Base-by-base conservation (phyloP, 2,797 vertebrate species). In the Echiichthys vipera region DNA sequence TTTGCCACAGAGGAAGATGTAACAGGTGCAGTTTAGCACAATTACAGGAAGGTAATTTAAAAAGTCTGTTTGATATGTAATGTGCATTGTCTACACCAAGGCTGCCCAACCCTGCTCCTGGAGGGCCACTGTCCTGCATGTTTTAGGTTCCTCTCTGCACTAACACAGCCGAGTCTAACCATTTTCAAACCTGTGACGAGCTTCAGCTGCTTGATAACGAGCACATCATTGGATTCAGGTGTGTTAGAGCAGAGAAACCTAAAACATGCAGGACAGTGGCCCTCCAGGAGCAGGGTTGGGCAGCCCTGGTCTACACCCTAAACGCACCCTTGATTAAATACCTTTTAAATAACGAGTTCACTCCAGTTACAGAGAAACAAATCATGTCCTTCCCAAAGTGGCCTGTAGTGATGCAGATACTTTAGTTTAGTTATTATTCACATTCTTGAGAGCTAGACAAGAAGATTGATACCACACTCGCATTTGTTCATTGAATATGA, bases 21-120 rank as follows among this genome's bases (percentile, higher is more conserved):
- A 54, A 71, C 13, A 20, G 36, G 27, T 47, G 54, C 62, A 61
- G 73, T 27, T 64, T 11, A 62, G 72, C 36, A 81, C 66, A 73
- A 82, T 73, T 32, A 55, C 66, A 82, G 73, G 51, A 83, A 81
- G 34, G 24, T 59, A 18, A 58, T 65, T 71, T 43, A n/a, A 66
- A 22, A 64, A 56, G 34, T 63, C 70, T 43, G 50, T 40, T 57
- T 65, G 22, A 39, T 56, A 13, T 63, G 50, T 40, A 61, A 61
- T 17, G 11, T 7, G 20, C 6, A 49, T 22, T 20, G 17, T 20
- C 18, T n/a, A 36, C 27, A 29, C 14, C 10, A n/a, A n/a, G n/a
- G n/a, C n/a, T n/a, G n/a, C n/a, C n/a, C n/a, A n/a, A n/a, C n/a
- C n/a, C n/a, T n/a, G n/a, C n/a, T n/a, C n/a, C n/a, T n/a, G n/a